A percentile compares a stretch with the other conserved stretches of the same genome.
Evolutionary conservation across 2,797 vertebrate species (phyloP).

Genomic region (Melanotaenia nigrans): DNA sequence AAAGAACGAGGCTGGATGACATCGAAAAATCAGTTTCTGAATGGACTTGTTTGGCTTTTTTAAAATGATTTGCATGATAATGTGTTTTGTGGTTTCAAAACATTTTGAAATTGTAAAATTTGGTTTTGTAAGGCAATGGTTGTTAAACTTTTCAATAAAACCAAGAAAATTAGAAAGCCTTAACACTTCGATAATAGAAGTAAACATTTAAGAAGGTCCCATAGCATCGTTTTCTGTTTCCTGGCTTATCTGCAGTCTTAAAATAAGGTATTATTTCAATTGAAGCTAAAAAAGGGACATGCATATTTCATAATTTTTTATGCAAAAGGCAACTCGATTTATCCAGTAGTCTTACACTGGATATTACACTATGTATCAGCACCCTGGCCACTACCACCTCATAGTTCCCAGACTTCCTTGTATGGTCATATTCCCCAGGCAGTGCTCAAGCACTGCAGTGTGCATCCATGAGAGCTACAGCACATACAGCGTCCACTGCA

Average conservation of each 20-base stretch:
- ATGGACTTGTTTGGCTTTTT: not conserved
- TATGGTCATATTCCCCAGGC: not conserved
- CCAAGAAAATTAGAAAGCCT: not conserved
- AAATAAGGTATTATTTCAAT: not conserved
- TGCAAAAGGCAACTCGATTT: not conserved
- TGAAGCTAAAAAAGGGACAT: no score
- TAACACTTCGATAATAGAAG: not conserved
- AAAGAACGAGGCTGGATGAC: conserved; percentile 14
- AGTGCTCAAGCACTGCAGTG: not conserved
- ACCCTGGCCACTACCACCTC: not conserved
- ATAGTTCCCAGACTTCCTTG: no score
- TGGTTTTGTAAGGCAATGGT: not conserved
- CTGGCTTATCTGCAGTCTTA: not conserved
- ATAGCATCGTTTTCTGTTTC: not conserved
- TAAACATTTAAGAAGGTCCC: not conserved
- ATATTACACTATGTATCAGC: not conserved
- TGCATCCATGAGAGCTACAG: not conserved
- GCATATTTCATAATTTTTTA: no score
- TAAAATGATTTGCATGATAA: not conserved
- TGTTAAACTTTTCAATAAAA: not conserved
- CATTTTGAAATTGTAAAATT: not conserved
- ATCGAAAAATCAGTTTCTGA: conserved; percentile 8
- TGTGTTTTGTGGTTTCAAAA: not conserved
- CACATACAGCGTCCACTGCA: not conserved
- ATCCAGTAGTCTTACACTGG: not conserved